A percentile compares a stretch with the other conserved stretches of the same genome.
Conservation (phyloP, 2,888 invertebrate species). For the Athalia cordata region DNA sequence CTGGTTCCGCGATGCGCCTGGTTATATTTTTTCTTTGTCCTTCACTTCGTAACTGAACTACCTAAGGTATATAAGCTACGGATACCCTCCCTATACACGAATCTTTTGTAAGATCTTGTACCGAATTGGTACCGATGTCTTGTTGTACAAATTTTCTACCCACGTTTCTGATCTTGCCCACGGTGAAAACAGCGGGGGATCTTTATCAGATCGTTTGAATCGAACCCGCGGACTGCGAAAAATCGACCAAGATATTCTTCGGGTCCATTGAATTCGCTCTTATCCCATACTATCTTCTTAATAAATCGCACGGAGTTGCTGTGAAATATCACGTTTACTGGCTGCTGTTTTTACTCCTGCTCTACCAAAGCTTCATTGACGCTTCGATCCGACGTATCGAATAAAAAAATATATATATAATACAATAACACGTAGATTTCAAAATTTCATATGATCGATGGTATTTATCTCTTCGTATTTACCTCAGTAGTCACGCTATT, state of each 20-base stretch:
- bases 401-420: too few relatives aligned
- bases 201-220: slow-evolving; percentile 66
- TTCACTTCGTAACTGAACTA: slow-evolving; percentile 6
- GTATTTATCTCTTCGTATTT: neutral
- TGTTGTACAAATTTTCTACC: slow-evolving; percentile 63
- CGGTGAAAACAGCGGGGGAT: slow-evolving; percentile 56
- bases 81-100: slow-evolving; percentile 20
- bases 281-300: slow-evolving; percentile 65
- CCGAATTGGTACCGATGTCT: slow-evolving; percentile 64
- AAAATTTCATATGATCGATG: too few relatives aligned
- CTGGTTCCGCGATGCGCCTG: slow-evolving; percentile 40
- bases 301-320: slow-evolving; percentile 58
- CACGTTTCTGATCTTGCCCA: slow-evolving; percentile 48
- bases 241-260: slow-evolving; percentile 61
- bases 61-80: neutral
- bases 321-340: slow-evolving; percentile 29
- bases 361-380: slow-evolving; percentile 9
- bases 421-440: too few relatives aligned
- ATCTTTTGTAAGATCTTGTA: slow-evolving; percentile 58
- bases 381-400: slow-evolving; percentile 13
- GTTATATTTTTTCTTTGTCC: slow-evolving; percentile 43
- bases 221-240: slow-evolving; percentile 54
- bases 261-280: slow-evolving; percentile 59
- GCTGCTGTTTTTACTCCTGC: too few relatives aligned
- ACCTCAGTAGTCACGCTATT: slow-evolving; percentile 7